Evolutionary conservation across 2,888 invertebrate genomes (phyloP), one percentile per base, ranked within the genome.

Genomic region (Stenurella melanura): DNA sequence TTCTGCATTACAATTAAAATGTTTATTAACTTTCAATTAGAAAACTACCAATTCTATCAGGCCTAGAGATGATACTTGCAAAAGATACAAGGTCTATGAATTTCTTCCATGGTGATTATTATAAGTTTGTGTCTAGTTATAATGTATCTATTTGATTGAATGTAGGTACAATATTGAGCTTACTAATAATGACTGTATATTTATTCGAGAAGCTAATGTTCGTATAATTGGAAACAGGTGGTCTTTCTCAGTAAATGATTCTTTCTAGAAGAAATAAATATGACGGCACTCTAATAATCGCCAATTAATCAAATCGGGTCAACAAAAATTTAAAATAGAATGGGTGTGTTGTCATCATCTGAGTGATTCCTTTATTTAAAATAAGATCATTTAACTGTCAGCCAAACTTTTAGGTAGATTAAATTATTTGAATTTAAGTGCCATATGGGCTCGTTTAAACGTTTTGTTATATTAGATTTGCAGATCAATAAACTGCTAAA

Each of bases 221-320:
- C 30, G 9, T 34, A 34, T 34, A 50, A 50, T 50, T 6, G 50
- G 15, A 50, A 50, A 50, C 15, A n/a, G n/a, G n/a, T 17, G n/a
- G 50, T 1, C 12, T 15, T 50, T 50, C n/a, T 50, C 50, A n/a
- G n/a, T 15, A 50, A 50, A 50, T 50, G 50, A 11, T 42, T 42
- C 42, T 15, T 12, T 42, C 12, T 42, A 42, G 42, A 42, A 11
- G 15, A 42, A 34, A 34, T 34, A 42, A 15, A 42, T 42, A 42
- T 42, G 12, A 42, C 15, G 42, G 42, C 42, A 50, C n/a, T n/a
- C 6, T 50, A 50, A 15, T n/a, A 50, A n/a, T 0, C 50, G 50
- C n/a, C 50, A 50, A 50, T 50, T 50, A 50, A 50, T 50, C 64
- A 64, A 64, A 64, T 42, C 64, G 42, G 17, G 42, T 64, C 26